phyloP scores from a whole-genome alignment of 2,888 invertebrate genomes.

The Ceriagrion tenellum region DNA sequence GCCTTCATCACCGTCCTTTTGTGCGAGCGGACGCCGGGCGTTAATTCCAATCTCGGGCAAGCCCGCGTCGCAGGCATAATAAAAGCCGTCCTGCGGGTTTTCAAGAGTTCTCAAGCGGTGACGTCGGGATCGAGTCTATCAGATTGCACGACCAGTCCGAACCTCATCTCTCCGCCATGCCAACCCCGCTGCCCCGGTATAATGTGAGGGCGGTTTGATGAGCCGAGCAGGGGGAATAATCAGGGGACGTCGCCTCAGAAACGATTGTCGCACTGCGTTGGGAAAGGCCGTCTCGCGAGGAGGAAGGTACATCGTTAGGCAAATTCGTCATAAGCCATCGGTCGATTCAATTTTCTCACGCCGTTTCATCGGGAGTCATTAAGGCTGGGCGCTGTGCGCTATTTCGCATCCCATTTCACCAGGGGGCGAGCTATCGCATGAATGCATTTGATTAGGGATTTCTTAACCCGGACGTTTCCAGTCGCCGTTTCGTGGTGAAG shows the following conservation, averaged over 20 bases:
- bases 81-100: neutral
- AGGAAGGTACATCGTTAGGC: neutral
- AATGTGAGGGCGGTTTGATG: slow-evolving; percentile 1
- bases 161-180: neutral
- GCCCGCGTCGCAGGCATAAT: neutral
- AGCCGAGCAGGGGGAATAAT: neutral
- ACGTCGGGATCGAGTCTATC: neutral
- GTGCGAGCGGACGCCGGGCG: neutral
- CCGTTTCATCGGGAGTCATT: neutral
- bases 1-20: neutral
- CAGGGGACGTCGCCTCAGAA: neutral
- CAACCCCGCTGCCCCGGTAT: neutral
- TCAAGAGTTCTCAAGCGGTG: neutral
- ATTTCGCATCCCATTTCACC: neutral
- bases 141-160: neutral
- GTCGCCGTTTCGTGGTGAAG: neutral
- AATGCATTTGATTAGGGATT: neutral
- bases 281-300: neutral
- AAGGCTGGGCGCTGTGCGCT: neutral
- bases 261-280: neutral
- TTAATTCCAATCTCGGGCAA: neutral
- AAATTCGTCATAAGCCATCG: neutral
- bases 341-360: neutral
- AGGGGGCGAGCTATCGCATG: neutral
- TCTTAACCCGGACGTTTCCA: neutral